Evolutionary conservation across 2,113 vertebrate genomes (phyloP), one percentile per base, ranked within the genome.

Genomic region (Rhagologus leucostigma): DNA sequence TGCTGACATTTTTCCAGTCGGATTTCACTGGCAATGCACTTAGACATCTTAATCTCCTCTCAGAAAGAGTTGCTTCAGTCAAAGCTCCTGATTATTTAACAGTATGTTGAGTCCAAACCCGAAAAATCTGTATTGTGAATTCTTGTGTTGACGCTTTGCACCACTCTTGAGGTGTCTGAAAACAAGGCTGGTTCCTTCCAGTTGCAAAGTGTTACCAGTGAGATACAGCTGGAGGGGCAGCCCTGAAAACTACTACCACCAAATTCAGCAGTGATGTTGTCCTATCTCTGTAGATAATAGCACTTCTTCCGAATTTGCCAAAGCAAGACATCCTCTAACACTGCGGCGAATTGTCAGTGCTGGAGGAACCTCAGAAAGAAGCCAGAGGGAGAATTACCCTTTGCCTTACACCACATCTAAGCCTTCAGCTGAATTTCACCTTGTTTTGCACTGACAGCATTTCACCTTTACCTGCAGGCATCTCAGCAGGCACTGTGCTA

Each of bases 221-320:
- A 65, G 27, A 53, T 27, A 42, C 8, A 29, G 26, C 0, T 47
- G 16, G 4, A 18, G 8, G 9, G 22, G 4, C 1, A 65, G 27
- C 27, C 55, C n/a, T 41, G 35, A 74, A 70, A 73, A 49, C 64
- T 20, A 37, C 59, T 57, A 20, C 44, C 19, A 46, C 27, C 46
- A 83, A 60, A 78, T 24, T 62, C 33, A 67, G 30, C 24, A 39
- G 30, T 35, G 30, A 50, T 23, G 6, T 6, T 50, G 37, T 42
- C 22, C 47, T 7, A 35, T 50, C 18, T 60, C 53, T 42, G 39
- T 44, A 29, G 10, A 35, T 2, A 68, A 37, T 12, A 71, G n/a
- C 14, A 26, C 14, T 73, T 57, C 23, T 73, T 59, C 44, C 22
- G 37, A 33, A 62, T 77, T 81, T 67, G 22, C 37, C 46, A 74